These are phyloP conservation scores for Antrozous pallidus DNA, from an alignment of 2,797 vertebrate genomes.

Conservation along the genomic window DNA sequence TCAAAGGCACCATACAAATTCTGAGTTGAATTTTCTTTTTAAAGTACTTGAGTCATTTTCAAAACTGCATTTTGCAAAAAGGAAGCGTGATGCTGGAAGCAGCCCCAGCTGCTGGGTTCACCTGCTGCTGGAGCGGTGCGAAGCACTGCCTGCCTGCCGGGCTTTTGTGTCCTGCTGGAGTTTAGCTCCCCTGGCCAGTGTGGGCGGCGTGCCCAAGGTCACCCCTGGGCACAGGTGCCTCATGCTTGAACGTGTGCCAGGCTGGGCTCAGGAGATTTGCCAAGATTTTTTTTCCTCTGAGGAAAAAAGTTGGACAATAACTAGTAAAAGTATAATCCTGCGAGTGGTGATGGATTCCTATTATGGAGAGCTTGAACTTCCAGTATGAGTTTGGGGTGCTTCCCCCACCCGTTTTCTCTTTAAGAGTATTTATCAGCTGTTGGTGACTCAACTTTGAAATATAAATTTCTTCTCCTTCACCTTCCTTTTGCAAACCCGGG, in stretches of 20 bases:
- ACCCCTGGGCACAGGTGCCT: neutral
- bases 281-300: neutral
- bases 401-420: neutral
- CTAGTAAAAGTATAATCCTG: neutral
- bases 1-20: neutral
- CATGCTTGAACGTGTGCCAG: neutral
- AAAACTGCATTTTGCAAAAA: neutral
- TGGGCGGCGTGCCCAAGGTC: neutral
- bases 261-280: neutral
- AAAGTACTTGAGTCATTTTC: conserved; percentile 4
- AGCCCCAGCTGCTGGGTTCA: neutral
- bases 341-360: neutral
- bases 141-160: neutral
- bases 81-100: neutral
- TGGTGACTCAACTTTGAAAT: neutral
- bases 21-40: neutral
- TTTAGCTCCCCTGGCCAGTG: neutral
- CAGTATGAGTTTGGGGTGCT: neutral
- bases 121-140: neutral
- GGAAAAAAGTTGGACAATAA: neutral
- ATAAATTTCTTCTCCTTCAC: neutral
- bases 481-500: neutral
- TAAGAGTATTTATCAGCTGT: neutral
- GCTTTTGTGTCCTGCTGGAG: neutral
- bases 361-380: neutral